phyloP scores from a whole-genome alignment of 2,888 invertebrate species.

The Lycocerus yunnanus region DNA sequence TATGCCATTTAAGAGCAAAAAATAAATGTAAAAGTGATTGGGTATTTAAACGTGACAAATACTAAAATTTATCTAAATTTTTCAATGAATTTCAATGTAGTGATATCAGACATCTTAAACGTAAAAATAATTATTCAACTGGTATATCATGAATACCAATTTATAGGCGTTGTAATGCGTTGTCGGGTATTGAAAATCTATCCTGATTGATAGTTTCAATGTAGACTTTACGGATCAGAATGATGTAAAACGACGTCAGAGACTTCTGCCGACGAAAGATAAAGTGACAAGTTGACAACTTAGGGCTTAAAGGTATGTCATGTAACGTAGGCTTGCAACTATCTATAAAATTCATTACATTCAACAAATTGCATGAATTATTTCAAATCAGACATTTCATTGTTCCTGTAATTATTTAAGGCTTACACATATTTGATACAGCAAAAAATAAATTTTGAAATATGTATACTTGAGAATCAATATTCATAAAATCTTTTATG shows the following conservation, averaged over 20 bases:
- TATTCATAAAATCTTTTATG: conserved; percentile 1
- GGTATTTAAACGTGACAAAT: conserved; percentile 11
- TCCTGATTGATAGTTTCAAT: conserved; percentile 31
- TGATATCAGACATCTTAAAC: conserved; percentile 15
- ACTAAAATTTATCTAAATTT: conserved; percentile 18
- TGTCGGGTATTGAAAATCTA: conserved; percentile 29
- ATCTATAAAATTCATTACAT: conserved; percentile 16
- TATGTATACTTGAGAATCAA: not conserved
- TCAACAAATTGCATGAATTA: conserved; percentile 11
- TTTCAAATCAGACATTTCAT: not conserved
- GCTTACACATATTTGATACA: not conserved
- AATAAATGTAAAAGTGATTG: not conserved
- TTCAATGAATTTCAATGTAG: conserved; percentile 26
- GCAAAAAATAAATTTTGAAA: not conserved
- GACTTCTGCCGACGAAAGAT: conserved; percentile 25
- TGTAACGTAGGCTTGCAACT: conserved; percentile 15
- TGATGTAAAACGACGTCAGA: conserved; percentile 27
- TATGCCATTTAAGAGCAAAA: not conserved
- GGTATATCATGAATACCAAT: conserved; percentile 28
- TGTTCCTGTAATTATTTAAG: not conserved
- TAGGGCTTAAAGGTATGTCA: conserved; percentile 19
- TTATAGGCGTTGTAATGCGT: conserved; percentile 29
- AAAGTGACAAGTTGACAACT: conserved; percentile 28
- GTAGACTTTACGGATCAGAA: conserved; percentile 28
- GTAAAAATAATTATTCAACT: conserved; percentile 26